Evolutionary conservation across 2,888 invertebrate genomes (phyloP).

Genomic region (Listrodromus nycthemerus): DNA sequence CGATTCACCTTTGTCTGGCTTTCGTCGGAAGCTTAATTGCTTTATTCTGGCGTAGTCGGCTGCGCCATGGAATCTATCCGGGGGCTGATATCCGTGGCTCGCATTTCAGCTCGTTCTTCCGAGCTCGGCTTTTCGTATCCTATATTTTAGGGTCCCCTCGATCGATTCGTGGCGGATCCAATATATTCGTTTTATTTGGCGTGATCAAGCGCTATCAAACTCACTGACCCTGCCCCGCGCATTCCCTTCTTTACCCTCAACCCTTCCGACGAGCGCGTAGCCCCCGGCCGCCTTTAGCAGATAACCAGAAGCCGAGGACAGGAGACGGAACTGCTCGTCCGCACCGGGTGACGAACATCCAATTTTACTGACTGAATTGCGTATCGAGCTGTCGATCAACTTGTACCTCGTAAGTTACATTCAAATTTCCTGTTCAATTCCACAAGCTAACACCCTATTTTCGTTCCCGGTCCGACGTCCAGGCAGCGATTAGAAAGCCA

Average conservation of each 20-base stretch:
- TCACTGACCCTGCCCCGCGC: neutral
- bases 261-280: too few relatives aligned
- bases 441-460: neutral
- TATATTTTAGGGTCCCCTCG: slow-evolving; percentile 62
- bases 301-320: neutral
- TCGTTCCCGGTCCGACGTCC: slow-evolving; percentile 6
- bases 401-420: neutral
- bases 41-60: slow-evolving; percentile 33
- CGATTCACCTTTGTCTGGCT: slow-evolving; percentile 4
- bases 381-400: slow-evolving; percentile 3
- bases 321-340: neutral
- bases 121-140: slow-evolving; percentile 59
- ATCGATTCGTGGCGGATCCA: slow-evolving; percentile 60
- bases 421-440: neutral
- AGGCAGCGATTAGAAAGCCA: slow-evolving; percentile 51
- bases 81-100: slow-evolving; percentile 50
- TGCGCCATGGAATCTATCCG: slow-evolving; percentile 29
- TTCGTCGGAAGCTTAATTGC: slow-evolving; percentile 48
- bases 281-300: too few relatives aligned
- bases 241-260: too few relatives aligned
- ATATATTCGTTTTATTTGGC: slow-evolving; percentile 61
- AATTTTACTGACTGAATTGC: slow-evolving; percentile 23
- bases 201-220: slow-evolving; percentile 44
- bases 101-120: slow-evolving; percentile 55
- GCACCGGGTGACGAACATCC: neutral